Base-by-base conservation (phyloP, 2,797 vertebrate genomes). In the Helarctos malayanus region DNA sequence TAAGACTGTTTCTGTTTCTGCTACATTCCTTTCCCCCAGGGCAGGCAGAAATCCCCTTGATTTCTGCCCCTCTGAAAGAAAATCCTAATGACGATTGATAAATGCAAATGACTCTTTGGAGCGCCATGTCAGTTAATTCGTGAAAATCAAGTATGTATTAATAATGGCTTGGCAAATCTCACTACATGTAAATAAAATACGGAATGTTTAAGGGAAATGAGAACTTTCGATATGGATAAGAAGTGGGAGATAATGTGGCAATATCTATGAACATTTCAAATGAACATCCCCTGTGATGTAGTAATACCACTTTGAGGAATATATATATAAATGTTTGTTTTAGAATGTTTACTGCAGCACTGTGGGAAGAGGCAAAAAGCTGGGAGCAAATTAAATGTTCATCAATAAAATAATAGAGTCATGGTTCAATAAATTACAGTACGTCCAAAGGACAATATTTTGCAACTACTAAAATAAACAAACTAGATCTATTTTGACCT, bases 381-480 rank as follows among this genome's bases (percentile, higher is more conserved):
- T 89, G 56, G 23, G 92, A 81, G 23, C 32, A 92, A 97, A 94
- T 73, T 71, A 6, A 84, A 94, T 68, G 45, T 35, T 35, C 45
- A 89, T 88, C 71, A 95, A 73, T 69, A 92, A 83, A 97, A 1
- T 92, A 95, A 82, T 69, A 95, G 79, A 94, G 2, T 94, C 94
- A 95, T 81, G 7, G 45, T 52, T 90, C 9, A 96, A 92, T 92
- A 97, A 95, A 96, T 96, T 92, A 71, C 2, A 63, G 45, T 27
- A 69, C 16, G 68, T 69, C 47, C 54, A 93, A 90, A 92, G 59
- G 78, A 76, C 21, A 96, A 94, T 63, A 97, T 95, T 88, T n/a
- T 88, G 29, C 4, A 95, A n/a, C 69, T 90, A 87, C 61, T 89
- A 95, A 95, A 91, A 90, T 94, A 63, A 97, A 85, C n/a, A 27